Base-by-base conservation (phyloP, 1,140 invertebrate species). In the Popillia japonica region DNA sequence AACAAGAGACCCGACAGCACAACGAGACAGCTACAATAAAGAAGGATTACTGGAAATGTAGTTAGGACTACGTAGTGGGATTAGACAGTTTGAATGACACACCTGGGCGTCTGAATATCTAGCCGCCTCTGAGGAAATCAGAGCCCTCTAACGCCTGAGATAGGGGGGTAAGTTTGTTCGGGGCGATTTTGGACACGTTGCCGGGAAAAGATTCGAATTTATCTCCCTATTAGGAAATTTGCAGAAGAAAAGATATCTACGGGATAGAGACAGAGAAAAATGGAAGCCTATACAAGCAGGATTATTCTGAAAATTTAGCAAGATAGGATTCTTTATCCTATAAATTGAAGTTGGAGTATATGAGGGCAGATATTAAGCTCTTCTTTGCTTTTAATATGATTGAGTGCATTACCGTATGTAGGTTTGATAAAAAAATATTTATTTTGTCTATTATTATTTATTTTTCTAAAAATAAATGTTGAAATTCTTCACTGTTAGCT, bases 21-120 rank as follows among this genome's bases (percentile, higher is more conserved):
- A 55, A 55, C 7, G 48, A 14, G 48, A 55, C 48, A 55, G 48
- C 48, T 55, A 7, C 48, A 7, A 55, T 55, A 55, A 55, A 17
- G 48, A 14, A 55, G 48, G 48, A 55, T 55, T 55, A 55, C n/a
- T 17, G 48, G 14, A 7, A 55, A 14, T 17, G 48, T n/a, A 55
- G 48, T 55, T 55, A 55, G 48, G 17, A 55, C 48, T 55, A 55
- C 48, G 17, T 7, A 17, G 48, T 17, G 11, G 48, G 48, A 55
- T 55, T 55, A 55, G 48, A 55, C 48, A 6, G 48, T 17, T 55
- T 55, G 48, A 55, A 55, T 55, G 48, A 55, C 48, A 55, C 48
- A 55, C 48, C 48, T 55, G 48, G 48, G 48, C 48, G 48, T n/a
- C 48, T 17, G 48, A 55, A 20, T 55, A n/a, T 17, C 48, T 55